Base-by-base conservation (phyloP, 1,140 invertebrate genomes). In the Drosophila tropicalis region DNA sequence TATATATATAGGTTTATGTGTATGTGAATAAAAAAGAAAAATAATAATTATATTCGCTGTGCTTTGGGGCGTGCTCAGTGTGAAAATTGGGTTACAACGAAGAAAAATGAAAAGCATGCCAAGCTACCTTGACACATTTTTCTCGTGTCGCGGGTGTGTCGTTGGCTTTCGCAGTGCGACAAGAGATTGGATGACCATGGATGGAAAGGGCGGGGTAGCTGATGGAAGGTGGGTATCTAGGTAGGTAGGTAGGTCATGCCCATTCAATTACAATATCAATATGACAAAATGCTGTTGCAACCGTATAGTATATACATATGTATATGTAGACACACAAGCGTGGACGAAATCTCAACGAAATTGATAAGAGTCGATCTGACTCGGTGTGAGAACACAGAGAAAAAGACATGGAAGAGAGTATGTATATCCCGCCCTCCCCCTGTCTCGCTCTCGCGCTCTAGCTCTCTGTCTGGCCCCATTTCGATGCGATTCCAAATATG, bases 101-200 rank as follows among this genome's bases (percentile, higher is more conserved):
- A 51, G 44, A 51, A 51, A 51, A 80, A 86, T 79, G 79, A 81
- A 86, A 86, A 87, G 83, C 82, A 86, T 79, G 82, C 32, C 82
- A 79, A 86, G 86, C 83, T 76, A 86, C 82, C 82, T 86, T 86
- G 82, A 86, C 82, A 86, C 55, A 86, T 86, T 72, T 86, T 67
- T 15, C 40, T 29, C 32, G 47, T 29, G 25, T 56, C 44, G 55
- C 39, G 47, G 60, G 32, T 19, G 29, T 34, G 19, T 25, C 40
- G 40, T 29, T 62, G 61, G 55, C 76, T 76, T 70, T 83, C 76
- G 80, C 76, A 82, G 75, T 51, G 44, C 17, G 17, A 22, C 44
- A 73, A 55, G 63, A 58, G 69, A 67, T 67, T 62, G 58, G 54
- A 66, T 67, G 32, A 58, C 56, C 32, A 39, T 36, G 56, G 12